Evolutionary conservation across 1,140 invertebrate genomes (phyloP).

Genomic region (Sitodiplosis mosellana): DNA sequence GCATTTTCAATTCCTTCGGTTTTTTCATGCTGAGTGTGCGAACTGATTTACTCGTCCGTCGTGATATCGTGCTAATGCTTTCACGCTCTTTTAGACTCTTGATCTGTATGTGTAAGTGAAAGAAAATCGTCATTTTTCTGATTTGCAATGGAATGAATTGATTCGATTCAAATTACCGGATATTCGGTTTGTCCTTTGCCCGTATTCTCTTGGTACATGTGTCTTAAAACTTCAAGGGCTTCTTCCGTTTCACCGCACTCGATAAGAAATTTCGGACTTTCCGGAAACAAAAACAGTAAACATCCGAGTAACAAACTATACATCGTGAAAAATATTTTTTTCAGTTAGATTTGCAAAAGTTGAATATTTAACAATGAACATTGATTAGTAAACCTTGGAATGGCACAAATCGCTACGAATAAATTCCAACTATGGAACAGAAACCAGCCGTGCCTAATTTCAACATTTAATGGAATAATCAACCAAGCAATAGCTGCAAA

Average conservation of each 20-base stretch:
- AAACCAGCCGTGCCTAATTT: constrained; percentile 32
- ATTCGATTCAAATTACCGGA: too few species aligned
- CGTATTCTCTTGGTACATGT: constrained; percentile 50
- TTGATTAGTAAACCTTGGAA: constrained; percentile 31
- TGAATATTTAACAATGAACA: too few species aligned
- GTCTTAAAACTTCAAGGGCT: constrained; percentile 43
- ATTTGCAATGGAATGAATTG: constrained; percentile 46
- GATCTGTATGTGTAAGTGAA: too few species aligned
- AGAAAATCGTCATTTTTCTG: constrained; percentile 37
- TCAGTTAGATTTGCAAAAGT: constrained; percentile 26
- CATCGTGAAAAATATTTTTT: constrained; percentile 20
- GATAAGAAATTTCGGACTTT: constrained; percentile 70
- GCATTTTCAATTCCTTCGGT: constrained; percentile 9
- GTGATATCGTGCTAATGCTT: constrained; percentile 32
- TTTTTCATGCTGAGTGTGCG: constrained; percentile 6
- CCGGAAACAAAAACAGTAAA: constrained; percentile 59
- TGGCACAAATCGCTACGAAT: constrained; percentile 46
- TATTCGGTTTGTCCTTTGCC: constrained; percentile 27
- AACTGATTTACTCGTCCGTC: constrained; percentile 29
- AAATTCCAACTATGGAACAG: constrained; percentile 56
- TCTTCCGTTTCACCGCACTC: constrained; percentile 54
- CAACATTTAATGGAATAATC: constrained; percentile 44
- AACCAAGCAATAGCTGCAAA: constrained; percentile 47
- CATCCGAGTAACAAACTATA: constrained; percentile 26
- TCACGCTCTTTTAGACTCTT: constrained; percentile 37